phyloP scores from a whole-genome alignment of 64 coral and sea anemone species.

The Pocillopora verrucosa region DNA sequence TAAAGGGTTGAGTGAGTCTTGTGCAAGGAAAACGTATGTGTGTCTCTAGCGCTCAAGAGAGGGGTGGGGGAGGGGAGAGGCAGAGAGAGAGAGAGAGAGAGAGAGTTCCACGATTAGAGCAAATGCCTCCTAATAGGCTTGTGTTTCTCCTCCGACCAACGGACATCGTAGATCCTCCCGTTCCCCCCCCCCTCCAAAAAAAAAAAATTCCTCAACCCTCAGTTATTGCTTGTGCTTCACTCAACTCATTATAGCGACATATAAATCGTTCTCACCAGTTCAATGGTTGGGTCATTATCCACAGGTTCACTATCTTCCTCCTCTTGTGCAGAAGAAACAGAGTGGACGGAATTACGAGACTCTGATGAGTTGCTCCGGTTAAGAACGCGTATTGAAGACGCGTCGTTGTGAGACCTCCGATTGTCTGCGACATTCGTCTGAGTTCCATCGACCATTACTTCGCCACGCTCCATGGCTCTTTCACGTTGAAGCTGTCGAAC shows the following conservation, averaged over 20 bases:
- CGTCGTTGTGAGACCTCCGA: not conserved
- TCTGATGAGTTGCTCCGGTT: constrained; percentile 24
- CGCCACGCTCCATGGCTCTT: constrained; percentile 28
- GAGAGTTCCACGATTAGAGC: too few species aligned
- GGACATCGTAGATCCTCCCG: too few species aligned
- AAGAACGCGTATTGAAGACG: not conserved
- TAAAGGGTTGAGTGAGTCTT: too few species aligned
- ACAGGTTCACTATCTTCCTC: constrained; percentile 11
- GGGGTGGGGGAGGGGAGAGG: too few species aligned
- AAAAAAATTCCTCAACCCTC: too few species aligned
- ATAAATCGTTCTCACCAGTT: constrained; percentile 11
- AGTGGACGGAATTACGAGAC: constrained; percentile 14
- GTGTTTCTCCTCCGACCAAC: too few species aligned
- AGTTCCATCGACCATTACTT: not conserved
- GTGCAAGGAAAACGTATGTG: too few species aligned
- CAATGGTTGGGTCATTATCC: constrained; percentile 28
- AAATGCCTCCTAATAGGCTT: too few species aligned
- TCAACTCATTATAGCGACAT: not conserved
- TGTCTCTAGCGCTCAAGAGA: too few species aligned
- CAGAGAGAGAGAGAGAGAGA: too few species aligned
- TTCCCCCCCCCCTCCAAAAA: not conserved
- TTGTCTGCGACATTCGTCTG: constrained; percentile 5
- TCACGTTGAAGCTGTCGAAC: constrained; percentile 39
- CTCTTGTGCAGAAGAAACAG: not conserved
- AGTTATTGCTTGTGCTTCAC: too few species aligned